Conservation (phyloP, 2,797 vertebrate species). For the Poecilia picta region DNA sequence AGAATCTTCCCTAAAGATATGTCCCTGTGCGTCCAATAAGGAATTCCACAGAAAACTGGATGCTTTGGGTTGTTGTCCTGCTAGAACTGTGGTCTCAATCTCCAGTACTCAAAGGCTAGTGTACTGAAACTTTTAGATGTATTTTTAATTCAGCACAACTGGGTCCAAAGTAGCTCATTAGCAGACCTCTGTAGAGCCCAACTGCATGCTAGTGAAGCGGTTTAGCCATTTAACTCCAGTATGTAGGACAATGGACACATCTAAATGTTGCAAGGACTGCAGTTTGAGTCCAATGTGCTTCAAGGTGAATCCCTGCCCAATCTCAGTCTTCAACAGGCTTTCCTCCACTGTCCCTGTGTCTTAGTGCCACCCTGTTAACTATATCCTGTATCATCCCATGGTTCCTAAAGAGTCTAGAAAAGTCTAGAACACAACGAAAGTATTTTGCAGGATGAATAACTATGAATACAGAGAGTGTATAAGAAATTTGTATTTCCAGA, state of each 20-base stretch:
- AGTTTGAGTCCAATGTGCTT: no score
- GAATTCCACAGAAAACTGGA: not conserved
- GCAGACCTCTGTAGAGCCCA: no score
- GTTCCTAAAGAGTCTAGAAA: not conserved
- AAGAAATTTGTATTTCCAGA: not conserved
- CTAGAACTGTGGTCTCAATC: not conserved
- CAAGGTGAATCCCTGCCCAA: not conserved
- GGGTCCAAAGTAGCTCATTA: no score
- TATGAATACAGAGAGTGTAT: not conserved
- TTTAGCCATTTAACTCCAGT: no score
- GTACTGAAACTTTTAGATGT: no score
- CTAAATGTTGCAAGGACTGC: no score
- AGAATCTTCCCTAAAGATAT: not conserved
- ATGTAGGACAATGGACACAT: no score
- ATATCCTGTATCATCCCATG: not conserved
- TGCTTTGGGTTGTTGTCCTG: not conserved
- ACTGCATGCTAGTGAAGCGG: no score
- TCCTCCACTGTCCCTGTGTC: not conserved
- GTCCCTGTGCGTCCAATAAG: not conserved
- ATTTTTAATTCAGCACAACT: no score
- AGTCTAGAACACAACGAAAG: not conserved
- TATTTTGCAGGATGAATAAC: not conserved
- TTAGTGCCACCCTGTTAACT: not conserved
- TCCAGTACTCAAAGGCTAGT: no score
- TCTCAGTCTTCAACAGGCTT: not conserved